phyloP scores from a whole-genome alignment of 37 sponge, comb jelly and placozoan genomes.

The Hexactinellida sp. region DNA sequence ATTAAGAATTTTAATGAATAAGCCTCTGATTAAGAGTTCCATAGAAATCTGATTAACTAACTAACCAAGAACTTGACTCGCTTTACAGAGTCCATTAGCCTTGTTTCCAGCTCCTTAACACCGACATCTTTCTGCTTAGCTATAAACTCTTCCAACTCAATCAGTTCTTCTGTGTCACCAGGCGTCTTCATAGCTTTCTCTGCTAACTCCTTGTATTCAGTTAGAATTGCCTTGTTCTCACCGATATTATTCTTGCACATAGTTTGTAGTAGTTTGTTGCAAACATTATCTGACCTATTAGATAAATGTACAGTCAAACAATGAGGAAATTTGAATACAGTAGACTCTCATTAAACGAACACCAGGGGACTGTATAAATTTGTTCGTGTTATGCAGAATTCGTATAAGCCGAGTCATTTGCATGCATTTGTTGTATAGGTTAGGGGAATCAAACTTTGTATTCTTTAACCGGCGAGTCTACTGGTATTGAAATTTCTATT shows the following conservation, averaged over 20 bases:
- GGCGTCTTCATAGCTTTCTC: slow-evolving; percentile 85
- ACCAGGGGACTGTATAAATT: too few relatives aligned
- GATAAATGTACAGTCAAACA: not conserved
- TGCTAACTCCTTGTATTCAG: slow-evolving; percentile 68
- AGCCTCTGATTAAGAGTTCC: too few relatives aligned
- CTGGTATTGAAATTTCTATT: too few relatives aligned
- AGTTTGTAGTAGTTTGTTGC: slow-evolving; percentile 44
- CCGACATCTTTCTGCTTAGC: slow-evolving; percentile 39
- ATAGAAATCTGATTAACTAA: too few relatives aligned
- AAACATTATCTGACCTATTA: slow-evolving; percentile 44
- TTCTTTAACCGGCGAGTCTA: too few relatives aligned
- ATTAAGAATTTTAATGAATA: too few relatives aligned
- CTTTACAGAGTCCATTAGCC: slow-evolving; percentile 38
- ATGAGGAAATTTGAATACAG: not conserved
- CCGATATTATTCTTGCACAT: slow-evolving; percentile 74
- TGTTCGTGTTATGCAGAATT: too few relatives aligned
- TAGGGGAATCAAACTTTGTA: too few relatives aligned
- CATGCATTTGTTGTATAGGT: too few relatives aligned
- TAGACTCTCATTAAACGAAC: not conserved
- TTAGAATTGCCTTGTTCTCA: slow-evolving; percentile 57
- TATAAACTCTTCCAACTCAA: slow-evolving; percentile 77
- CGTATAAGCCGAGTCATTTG: too few relatives aligned
- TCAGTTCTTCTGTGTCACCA: slow-evolving; percentile 69
- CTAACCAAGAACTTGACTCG: slow-evolving; percentile 27
- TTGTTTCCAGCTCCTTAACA: slow-evolving; percentile 45